Conservation (phyloP, 37 sponge, comb jelly and placozoan species). For the Dysidea cf. avara region DNA sequence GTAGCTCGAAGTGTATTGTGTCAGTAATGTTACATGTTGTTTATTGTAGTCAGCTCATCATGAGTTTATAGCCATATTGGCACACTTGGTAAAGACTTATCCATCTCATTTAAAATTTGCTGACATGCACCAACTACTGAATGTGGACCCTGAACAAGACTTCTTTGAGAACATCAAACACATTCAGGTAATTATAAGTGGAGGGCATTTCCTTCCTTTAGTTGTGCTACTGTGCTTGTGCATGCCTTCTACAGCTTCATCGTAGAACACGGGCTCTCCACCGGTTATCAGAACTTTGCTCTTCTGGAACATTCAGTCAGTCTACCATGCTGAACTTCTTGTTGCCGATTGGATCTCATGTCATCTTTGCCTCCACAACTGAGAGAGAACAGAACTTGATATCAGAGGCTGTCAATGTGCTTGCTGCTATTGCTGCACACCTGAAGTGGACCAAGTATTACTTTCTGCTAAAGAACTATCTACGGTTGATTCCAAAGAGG, state of each 20-base stretch:
- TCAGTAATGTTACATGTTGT: background rate
- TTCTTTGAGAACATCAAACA: constrained; percentile 88
- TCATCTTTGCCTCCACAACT: constrained; percentile 35
- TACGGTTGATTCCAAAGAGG: constrained; percentile 57
- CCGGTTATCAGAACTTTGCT: constrained; percentile 33
- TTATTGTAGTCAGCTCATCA: constrained; percentile 32
- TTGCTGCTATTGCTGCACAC: constrained; percentile 49
- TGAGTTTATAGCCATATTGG: constrained; percentile 68
- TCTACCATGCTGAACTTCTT: constrained; percentile 50
- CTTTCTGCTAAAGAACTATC: constrained; percentile 54
- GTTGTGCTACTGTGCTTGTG: no score
- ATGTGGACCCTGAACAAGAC: constrained; percentile 76
- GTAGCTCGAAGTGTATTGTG: constrained; percentile 5
- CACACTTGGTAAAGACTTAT: constrained; percentile 52
- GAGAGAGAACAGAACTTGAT: constrained; percentile 73
- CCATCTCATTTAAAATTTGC: constrained; percentile 55
- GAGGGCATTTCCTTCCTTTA: no score
- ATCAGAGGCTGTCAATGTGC: constrained; percentile 69
- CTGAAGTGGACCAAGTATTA: constrained; percentile 68
- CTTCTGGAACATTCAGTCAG: constrained; percentile 24
- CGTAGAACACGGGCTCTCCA: constrained; percentile 66
- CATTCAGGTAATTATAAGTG: constrained; percentile 68
- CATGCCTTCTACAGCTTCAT: constrained; percentile 67
- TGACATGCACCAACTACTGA: constrained; percentile 43
- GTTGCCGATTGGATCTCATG: constrained; percentile 59